Evolutionary conservation across 23 tunicate genomes (phyloP).

Genomic region (Phallusia fumigata): DNA sequence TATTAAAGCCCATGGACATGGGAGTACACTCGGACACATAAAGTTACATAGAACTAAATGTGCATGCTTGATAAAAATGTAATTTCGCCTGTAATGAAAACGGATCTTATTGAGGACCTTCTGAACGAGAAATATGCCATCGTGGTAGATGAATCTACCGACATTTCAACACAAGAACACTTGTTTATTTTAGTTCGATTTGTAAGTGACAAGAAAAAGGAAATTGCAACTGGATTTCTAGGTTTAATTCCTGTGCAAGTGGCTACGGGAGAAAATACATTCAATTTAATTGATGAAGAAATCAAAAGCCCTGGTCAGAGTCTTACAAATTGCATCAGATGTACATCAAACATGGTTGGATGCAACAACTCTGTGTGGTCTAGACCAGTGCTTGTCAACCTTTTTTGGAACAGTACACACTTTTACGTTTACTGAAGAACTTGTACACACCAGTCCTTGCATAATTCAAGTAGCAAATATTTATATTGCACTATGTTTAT

Average conservation of each 20-base stretch:
- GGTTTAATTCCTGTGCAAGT: slow-evolving; percentile 24
- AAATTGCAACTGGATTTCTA: slow-evolving; percentile 17
- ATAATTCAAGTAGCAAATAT: too few relatives aligned
- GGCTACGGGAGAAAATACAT: slow-evolving; percentile 23
- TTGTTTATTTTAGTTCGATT: slow-evolving; percentile 48
- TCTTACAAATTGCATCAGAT: slow-evolving; percentile 24
- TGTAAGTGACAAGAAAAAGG: slow-evolving; percentile 13
- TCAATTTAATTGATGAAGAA: slow-evolving; percentile 21
- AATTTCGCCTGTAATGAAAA: slow-evolving; percentile 18
- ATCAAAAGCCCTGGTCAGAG: slow-evolving; percentile 9
- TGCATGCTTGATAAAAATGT: slow-evolving; percentile 4
- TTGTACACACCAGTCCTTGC: too few relatives aligned
- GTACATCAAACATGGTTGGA: slow-evolving; percentile 40
- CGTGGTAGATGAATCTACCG: slow-evolving; percentile 47
- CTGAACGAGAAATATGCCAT: slow-evolving; percentile 6
- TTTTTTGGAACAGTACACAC: too few relatives aligned
- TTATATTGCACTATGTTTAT: too few relatives aligned
- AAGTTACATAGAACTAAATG: slow-evolving; percentile 35
- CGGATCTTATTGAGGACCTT: slow-evolving; percentile 16
- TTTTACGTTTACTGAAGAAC: too few relatives aligned
- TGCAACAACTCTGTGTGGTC: slow-evolving; percentile 54
- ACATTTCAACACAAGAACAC: slow-evolving; percentile 33
- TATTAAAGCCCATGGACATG: slow-evolving; percentile 13
- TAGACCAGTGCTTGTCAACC: too few relatives aligned
- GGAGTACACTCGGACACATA: slow-evolving; percentile 11